phyloP scores from a whole-genome alignment of 2,113 vertebrate species.

The Pteropus alecto region DNA sequence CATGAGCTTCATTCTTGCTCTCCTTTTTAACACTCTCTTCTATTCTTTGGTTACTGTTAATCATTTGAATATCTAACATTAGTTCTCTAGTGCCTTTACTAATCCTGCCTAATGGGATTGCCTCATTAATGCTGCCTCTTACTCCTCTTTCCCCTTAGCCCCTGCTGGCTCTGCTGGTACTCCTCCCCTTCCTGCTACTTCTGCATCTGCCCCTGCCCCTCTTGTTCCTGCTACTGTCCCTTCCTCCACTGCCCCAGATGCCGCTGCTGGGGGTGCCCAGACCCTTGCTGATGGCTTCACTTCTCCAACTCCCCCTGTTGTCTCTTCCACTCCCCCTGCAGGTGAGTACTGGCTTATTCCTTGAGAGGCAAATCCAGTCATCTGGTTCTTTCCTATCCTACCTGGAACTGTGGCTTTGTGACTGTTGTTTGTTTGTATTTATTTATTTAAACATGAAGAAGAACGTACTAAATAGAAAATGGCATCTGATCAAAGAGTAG shows the following conservation, averaged over 20 bases:
- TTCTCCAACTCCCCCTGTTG: slow-evolving; percentile 93
- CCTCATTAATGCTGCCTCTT: slow-evolving; percentile 84
- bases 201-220: slow-evolving; percentile 84
- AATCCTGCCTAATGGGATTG: slow-evolving; percentile 6
- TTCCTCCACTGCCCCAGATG: slow-evolving; percentile 86
- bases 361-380: slow-evolving; percentile 50
- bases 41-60: slow-evolving; percentile 59
- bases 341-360: slow-evolving; percentile 89
- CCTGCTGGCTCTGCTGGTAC: slow-evolving; percentile 87
- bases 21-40: slow-evolving; percentile 6
- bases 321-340: slow-evolving; percentile 89
- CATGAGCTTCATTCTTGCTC: slow-evolving; percentile 60
- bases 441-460: not conserved
- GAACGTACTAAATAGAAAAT: slow-evolving; percentile 2
- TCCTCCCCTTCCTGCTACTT: slow-evolving; percentile 87
- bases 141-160: slow-evolving; percentile 85
- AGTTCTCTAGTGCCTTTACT: slow-evolving; percentile 78
- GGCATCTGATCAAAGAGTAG: not conserved
- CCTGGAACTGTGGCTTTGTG: slow-evolving; percentile 24
- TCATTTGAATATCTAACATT: slow-evolving; percentile 75
- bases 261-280: slow-evolving; percentile 88
- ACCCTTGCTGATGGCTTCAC: slow-evolving; percentile 92
- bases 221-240: slow-evolving; percentile 82
- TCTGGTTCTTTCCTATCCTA: slow-evolving; percentile 38
- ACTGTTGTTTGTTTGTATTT: not conserved